Evolutionary conservation across 2,797 vertebrate genomes (phyloP), one percentile per base, ranked within the genome.

Genomic region (Hippoglossus hippoglossus): DNA sequence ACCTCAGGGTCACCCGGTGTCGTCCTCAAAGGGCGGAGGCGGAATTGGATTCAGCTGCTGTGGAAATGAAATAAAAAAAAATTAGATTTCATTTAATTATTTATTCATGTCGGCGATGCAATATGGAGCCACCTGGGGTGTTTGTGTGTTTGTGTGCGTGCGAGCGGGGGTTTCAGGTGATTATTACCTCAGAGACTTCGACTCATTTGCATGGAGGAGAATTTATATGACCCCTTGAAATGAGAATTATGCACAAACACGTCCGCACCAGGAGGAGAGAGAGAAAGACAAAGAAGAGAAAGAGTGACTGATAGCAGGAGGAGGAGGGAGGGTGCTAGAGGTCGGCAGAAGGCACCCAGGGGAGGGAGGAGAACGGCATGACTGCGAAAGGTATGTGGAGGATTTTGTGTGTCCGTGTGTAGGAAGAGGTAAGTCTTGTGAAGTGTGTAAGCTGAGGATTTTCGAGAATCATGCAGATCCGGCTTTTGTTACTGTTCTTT

Each of bases 51-150:
- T 91, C 85, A 86, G 86, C 89, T 84, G 89, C 86, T 89, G 75
- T 75, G 82, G 79, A 91, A 92, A 92, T 90, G 75, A 93, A 92
- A 91, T 88, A 86, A 90, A 85, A 86, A 91, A 73, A 90, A 91
- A 93, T 87, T 90, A 73, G 89, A 93, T 93, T 93, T 93, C 71
- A 89, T 93, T 92, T 89, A 92, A 94, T 94, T 92, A 93, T 93
- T 92, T 92, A 88, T 93, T 92, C 88, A 89, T 92, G 91, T 91
- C 67, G 69, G 87, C 74, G 51, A 87, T 85, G 87, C 85, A 81
- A 84, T 87, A 77, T 75, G 75, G 77, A 86, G 88, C 85, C 89
- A 93, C 88, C 92, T 90, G 89, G 86, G 90, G 86, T 89, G 83
- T 81, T 68, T 85, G 90, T 82, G 91, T 91, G 81, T 88, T 73